Base-by-base conservation (phyloP, 1,140 invertebrate species). In the Anagrus nilaparvatae region DNA sequence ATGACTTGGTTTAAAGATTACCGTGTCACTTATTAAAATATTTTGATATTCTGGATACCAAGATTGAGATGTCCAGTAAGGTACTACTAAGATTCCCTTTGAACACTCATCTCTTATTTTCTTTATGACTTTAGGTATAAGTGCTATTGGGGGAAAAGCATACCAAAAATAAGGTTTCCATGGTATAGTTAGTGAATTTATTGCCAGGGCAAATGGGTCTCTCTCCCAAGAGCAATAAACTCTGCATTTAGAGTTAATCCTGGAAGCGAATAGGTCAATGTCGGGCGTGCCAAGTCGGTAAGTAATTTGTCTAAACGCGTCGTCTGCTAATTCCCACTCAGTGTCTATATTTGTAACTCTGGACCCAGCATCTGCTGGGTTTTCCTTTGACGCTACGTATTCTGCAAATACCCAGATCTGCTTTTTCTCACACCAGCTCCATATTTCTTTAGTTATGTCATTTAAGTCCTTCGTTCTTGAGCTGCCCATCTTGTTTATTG, bases 191-290 rank as follows among this genome's bases (percentile, higher is more conserved):
- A 59, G 57, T 2, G 53, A 51, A 38, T 60, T 53, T 20, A 56
- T 43, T 12, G 37, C 33, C 25, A 17, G 19, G 0, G 49, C 34
- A 19, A 50, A 45, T 12, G 53, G 52, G 20, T 59, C 56, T 25
- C 25, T 21, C 0, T 47, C 4, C 54, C 58, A 58, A 16, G 50
- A 56, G 31, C 53, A 24, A 49, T 50, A 61, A 24, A 28, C 23
- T 28, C 46, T 14, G 35, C 51, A 52, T 50, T 59, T 60, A 6
- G 13, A 43, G 43, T 60, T 60, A 23, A 30, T 21, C 39, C 40
- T 47, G 1, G 46, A 49, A 3, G 58, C 55, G 40, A 58, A 59
- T n/a, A 55, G 16, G 46, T 58, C 56, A 18, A 61, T 48, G 3
- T 52, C 19, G 6, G 52, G 50, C 10, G 17, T 10, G 12, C 56